Base-by-base conservation (phyloP, 2,888 invertebrate species). In the Gandaritis pyraliata region DNA sequence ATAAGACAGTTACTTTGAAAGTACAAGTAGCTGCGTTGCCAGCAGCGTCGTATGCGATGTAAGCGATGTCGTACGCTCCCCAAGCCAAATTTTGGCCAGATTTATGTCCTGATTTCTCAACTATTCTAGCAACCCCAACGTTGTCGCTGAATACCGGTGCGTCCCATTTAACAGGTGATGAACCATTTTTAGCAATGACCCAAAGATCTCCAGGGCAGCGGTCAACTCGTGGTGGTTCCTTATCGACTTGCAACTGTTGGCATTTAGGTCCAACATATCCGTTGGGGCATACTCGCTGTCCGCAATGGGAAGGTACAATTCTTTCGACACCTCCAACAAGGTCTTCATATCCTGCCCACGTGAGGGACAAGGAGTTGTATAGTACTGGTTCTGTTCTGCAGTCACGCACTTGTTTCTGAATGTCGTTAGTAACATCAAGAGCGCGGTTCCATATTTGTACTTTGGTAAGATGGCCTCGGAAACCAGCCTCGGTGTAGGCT, bases 321-420 rank as follows among this genome's bases (percentile, higher is more conserved):
- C 98, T 94, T 87, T 98, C 98, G 13, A 98, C 98, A 33, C 98
- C 98, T 57, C 98, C 98, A 23, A 94, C 88, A 1, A 96, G 95
- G 68, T 96, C 95, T 82, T 98, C 98, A 81, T 98, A 99, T 18
- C 98, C 98, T 36, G 97, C 96, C 98, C 98, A 99, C 23, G 98
- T 97, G 0, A 98, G 92, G 2, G 97, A 94, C 6, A 99, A 90
- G 2, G 96, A 96, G 74, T 95, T 95, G 85, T 97, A 98, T 3
- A 98, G 92, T 0, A 98, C 98, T 0, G 98, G 97, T 75, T 98
- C 97, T 3, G 97, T 97, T 75, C 97, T 95, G 79, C 98, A 98
- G 76, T 97, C 98, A 29, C 98, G 94, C 0, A 98, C 98, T 94
- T 98, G 98, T 81, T 97, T 97, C 74, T 98, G 98, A 67, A 98